Evolutionary conservation across 2,113 vertebrate genomes (phyloP).

Genomic region (Saguinus midas): DNA sequence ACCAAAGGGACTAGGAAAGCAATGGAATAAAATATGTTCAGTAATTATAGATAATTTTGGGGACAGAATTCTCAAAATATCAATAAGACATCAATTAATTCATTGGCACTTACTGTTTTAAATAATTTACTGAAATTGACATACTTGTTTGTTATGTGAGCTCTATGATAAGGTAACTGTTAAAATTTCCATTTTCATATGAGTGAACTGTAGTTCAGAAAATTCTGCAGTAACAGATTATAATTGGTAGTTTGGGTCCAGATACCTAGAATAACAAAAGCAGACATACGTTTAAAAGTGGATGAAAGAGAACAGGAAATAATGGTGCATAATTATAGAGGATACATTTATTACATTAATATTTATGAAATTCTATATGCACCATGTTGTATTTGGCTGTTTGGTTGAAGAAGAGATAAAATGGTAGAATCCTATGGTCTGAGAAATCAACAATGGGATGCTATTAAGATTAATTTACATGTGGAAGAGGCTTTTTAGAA

Average conservation of each 20-base stretch:
- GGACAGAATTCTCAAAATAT: neutral
- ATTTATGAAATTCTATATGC: neutral
- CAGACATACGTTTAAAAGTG: neutral
- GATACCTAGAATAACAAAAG: neutral
- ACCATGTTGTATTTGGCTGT: neutral
- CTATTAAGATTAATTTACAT: neutral
- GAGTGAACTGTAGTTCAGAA: neutral
- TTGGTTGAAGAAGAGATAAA: neutral
- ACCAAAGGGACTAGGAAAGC: neutral
- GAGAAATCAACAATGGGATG: neutral
- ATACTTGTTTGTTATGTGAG: neutral
- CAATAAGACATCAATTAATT: neutral
- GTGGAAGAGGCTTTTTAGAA: neutral
- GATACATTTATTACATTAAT: neutral
- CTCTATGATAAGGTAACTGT: neutral
- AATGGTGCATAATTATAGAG: neutral
- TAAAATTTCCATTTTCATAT: neutral
- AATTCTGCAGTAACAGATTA: neutral
- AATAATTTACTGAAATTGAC: neutral
- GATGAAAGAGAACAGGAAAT: neutral
- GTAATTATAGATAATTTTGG: neutral
- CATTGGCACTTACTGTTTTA: neutral
- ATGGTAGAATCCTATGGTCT: neutral
- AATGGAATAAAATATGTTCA: neutral
- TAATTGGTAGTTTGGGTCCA: neutral